Percentiles rank a stretch among this genome's conserved stretches.
Evolutionary conservation across 2,888 invertebrate species (phyloP).

Genomic region (Cephus sareptanus): DNA sequence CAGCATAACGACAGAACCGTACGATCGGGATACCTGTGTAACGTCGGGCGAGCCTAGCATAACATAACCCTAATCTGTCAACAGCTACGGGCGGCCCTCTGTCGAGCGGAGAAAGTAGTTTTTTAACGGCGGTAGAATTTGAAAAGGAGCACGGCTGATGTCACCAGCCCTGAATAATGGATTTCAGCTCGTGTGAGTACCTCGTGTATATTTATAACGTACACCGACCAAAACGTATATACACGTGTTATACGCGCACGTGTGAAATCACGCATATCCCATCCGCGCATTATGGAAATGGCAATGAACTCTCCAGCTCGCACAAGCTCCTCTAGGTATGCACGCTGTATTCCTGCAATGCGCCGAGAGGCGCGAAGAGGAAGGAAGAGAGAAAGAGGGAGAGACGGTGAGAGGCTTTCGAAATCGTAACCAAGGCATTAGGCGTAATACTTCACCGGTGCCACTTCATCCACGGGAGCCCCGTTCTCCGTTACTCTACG

Average conservation of each 20-base stretch:
- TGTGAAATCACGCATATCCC: not conserved
- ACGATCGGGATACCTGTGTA: no score
- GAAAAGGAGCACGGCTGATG: slow-evolving; percentile 1
- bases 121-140: not conserved
- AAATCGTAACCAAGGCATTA: slow-evolving; percentile 23
- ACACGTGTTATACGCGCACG: not conserved
- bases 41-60: no score
- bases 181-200: not conserved
- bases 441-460: slow-evolving; percentile 1
- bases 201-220: no score
- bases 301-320: slow-evolving; percentile 33
- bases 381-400: not conserved
- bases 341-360: no score
- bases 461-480: not conserved
- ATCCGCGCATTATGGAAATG: slow-evolving; percentile 18
- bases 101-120: not conserved
- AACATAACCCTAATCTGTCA: no score
- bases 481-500: not conserved
- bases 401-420: slow-evolving; percentile 29
- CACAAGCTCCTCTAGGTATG: no score
- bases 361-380: no score
- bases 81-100: no score
- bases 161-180: not conserved
- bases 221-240: no score
- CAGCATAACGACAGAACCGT: no score